Evolutionary conservation across 2,113 vertebrate genomes (phyloP).

Genomic region (Bos taurus): ARS-UCD2.0 NC_037357.1:31108501-31109000

Average conservation of each 20-base stretch:
- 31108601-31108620: background rate
- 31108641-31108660: background rate
- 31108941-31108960: background rate
- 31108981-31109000: background rate
- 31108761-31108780: background rate
- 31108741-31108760: background rate
- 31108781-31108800: background rate
- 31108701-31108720: background rate
- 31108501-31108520: background rate
- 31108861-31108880: background rate
- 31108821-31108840: background rate
- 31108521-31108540: background rate
- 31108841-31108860: background rate
- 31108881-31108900: slow-evolving; percentile 21
- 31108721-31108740: background rate
- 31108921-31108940: background rate
- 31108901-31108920: background rate
- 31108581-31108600: background rate
- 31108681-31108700: background rate
- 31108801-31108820: background rate
- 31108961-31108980: background rate
- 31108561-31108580: background rate
- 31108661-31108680: background rate
- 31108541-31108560: background rate
- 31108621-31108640: background rate